Conservation (phyloP, 2,113 vertebrate species). For the Upupa epops region DNA sequence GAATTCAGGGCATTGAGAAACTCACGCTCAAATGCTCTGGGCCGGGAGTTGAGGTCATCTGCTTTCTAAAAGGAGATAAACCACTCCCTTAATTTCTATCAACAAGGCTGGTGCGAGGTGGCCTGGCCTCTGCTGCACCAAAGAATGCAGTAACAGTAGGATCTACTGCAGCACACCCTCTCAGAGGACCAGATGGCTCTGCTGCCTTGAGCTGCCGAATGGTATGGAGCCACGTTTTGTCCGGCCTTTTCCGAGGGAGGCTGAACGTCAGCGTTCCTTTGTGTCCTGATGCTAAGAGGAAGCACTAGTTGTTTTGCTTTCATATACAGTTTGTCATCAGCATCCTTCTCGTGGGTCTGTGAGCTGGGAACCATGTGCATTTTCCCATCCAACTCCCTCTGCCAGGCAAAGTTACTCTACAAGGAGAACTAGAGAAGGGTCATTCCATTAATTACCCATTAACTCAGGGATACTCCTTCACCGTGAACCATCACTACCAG, state of each 20-base stretch:
- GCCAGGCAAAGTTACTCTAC: background rate
- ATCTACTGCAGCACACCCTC: background rate
- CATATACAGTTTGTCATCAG: background rate
- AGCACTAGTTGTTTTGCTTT: background rate
- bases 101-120: background rate
- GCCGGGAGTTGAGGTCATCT: background rate
- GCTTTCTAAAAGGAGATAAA: background rate
- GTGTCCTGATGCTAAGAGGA: background rate
- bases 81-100: slow-evolving; percentile 3
- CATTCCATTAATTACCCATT: too few relatives aligned
- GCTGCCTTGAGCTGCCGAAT: background rate
- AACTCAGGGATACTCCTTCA: background rate
- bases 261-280: background rate
- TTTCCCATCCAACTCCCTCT: background rate
- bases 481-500: background rate
- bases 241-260: background rate
- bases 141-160: background rate
- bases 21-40: background rate
- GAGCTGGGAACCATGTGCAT: background rate
- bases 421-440: background rate
- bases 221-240: background rate
- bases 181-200: background rate
- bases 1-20: background rate
- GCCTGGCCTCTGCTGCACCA: background rate
- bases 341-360: background rate